These are phyloP conservation scores for Cryptus viduatorius DNA, from an alignment of 2,888 invertebrate species.

Conservation along the genomic window DNA sequence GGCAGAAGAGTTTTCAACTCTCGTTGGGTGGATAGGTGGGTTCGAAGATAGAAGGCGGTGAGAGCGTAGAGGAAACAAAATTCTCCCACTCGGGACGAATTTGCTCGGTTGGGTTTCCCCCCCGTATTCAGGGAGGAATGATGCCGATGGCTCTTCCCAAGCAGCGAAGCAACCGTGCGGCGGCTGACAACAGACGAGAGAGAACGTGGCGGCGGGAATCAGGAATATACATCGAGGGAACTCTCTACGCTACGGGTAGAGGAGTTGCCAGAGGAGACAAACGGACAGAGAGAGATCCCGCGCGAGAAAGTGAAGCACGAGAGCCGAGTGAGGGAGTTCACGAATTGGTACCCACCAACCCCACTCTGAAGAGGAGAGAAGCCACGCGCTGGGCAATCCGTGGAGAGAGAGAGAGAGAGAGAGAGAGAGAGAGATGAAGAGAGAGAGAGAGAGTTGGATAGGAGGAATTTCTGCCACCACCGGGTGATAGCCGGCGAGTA, in stretches of 20 bases:
- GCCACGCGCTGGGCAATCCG: background rate
- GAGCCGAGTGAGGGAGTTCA: conserved; percentile 35
- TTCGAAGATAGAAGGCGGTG: conserved; percentile 56
- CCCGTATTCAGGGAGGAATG: conserved; percentile 59
- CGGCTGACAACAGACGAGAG: background rate
- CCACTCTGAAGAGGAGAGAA: conserved; percentile 60
- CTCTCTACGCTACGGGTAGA: background rate
- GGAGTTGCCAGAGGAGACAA: conserved; percentile 1
- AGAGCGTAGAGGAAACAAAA: conserved; percentile 60
- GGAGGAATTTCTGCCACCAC: conserved; percentile 63
- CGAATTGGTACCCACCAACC: conserved; percentile 55
- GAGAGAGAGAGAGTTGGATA: conserved; percentile 65
- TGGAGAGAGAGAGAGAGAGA: conserved; percentile 67
- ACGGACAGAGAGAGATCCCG: conserved; percentile 10
- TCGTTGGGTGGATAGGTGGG: conserved; percentile 66
- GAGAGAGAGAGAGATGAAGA: conserved; percentile 62
- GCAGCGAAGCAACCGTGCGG: conserved; percentile 13
- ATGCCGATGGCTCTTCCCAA: background rate
- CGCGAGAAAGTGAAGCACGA: background rate
- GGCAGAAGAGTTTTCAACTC: conserved; percentile 68
- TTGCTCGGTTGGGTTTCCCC: conserved; percentile 20
- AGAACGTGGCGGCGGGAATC: conserved; percentile 36
- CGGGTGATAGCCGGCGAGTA: conserved; percentile 2
- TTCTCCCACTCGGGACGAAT: conserved; percentile 63
- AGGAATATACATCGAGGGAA: conserved; percentile 33